Evolutionary conservation across 2,888 invertebrate species (phyloP).

Genomic region (Aethes cnicana): DNA sequence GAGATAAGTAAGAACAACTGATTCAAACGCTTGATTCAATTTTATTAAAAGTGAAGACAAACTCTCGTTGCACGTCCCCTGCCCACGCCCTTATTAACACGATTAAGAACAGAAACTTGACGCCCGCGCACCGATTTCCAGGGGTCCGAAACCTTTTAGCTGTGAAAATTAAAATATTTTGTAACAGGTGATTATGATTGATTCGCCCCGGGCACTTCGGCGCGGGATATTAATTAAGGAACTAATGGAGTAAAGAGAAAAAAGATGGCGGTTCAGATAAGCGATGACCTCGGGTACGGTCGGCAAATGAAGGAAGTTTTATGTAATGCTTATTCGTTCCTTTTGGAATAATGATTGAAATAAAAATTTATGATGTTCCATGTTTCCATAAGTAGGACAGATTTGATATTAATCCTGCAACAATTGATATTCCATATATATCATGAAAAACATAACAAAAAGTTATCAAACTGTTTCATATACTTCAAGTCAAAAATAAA

Average conservation of each 20-base stretch:
- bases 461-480: too few species aligned
- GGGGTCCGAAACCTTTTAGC: slow-evolving; percentile 37
- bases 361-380: too few species aligned
- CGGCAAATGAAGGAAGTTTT: slow-evolving; percentile 41
- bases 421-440: too few species aligned
- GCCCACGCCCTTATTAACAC: slow-evolving; percentile 24
- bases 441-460: too few species aligned
- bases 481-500: too few species aligned
- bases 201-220: slow-evolving; percentile 56
- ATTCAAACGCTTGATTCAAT: slow-evolving; percentile 13
- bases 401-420: too few species aligned
- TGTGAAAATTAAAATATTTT: slow-evolving; percentile 59
- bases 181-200: slow-evolving; percentile 73
- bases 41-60: slow-evolving; percentile 6
- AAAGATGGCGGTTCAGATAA: slow-evolving; percentile 49
- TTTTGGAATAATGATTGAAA: too few species aligned
- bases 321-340: not conserved
- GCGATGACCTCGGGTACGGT: slow-evolving; percentile 58
- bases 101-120: slow-evolving; percentile 22
- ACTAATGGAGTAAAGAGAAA: slow-evolving; percentile 72
- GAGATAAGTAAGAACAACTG: too few species aligned
- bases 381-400: too few species aligned
- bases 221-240: slow-evolving; percentile 76
- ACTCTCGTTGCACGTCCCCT: slow-evolving; percentile 20
- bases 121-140: slow-evolving; percentile 28